Conservation (phyloP, 2,797 vertebrate species). For the Melanotaenia pygmaea region DNA sequence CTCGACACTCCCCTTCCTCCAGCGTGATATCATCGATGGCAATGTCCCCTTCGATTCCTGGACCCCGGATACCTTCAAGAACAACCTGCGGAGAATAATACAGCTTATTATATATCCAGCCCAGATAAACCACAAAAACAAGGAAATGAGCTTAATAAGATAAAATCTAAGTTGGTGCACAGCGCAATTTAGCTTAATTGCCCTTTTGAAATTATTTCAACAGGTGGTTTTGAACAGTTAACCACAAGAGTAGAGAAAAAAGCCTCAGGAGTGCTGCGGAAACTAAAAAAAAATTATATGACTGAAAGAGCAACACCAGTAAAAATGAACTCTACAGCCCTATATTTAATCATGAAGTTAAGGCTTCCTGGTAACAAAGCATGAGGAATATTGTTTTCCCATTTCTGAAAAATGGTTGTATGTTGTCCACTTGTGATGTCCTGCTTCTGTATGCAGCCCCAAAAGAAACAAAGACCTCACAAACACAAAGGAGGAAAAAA, state of each 20-base stretch:
- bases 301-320: constrained; percentile 55
- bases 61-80: constrained; percentile 94
- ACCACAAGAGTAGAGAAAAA: constrained; percentile 14
- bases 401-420: constrained; percentile 46
- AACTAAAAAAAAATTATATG: constrained; percentile 55
- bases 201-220: constrained; percentile 35
- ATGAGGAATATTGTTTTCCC: constrained; percentile 48
- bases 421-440: constrained; percentile 36
- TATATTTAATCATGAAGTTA: constrained; percentile 38
- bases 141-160: constrained; percentile 1
- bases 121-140: constrained; percentile 16
- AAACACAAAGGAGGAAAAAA: constrained; percentile 32
- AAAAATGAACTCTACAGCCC: constrained; percentile 33
- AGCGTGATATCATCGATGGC: constrained; percentile 95
- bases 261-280: constrained; percentile 20
- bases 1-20: constrained; percentile 94
- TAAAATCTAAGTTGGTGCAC: constrained; percentile 24
- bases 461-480: constrained; percentile 36
- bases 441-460: constrained; percentile 48
- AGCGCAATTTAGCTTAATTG: constrained; percentile 47
- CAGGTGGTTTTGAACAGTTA: constrained; percentile 31
- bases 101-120: neutral
- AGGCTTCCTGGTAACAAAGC: constrained; percentile 47
- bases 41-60: constrained; percentile 97
- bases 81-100: constrained; percentile 83